These are phyloP conservation scores for Liodrosophila aerea DNA, from an alignment of 2,888 invertebrate species.

Conservation along the genomic window DNA sequence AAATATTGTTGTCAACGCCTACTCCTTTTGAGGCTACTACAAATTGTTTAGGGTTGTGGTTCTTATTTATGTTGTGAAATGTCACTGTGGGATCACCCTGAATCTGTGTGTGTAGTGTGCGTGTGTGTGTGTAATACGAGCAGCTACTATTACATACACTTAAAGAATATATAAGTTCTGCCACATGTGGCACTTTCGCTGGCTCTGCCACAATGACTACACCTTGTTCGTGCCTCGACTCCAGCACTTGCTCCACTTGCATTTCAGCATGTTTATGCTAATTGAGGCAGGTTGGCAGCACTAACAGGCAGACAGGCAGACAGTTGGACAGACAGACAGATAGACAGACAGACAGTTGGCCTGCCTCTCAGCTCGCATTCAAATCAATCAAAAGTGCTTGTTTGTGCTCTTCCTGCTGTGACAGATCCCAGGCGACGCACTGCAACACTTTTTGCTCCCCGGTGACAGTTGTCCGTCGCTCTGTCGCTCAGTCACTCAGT, in stretches of 20 bases:
- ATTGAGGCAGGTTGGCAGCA: conserved; percentile 72
- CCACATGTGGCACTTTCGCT: conserved; percentile 66
- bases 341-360: too few species aligned
- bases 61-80: conserved; percentile 67
- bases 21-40: conserved; percentile 47
- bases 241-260: conserved; percentile 65
- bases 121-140: conserved; percentile 37
- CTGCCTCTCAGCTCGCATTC: conserved; percentile 38
- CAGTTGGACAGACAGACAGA: too few species aligned
- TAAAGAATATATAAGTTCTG: conserved; percentile 24
- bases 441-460: conserved; percentile 47
- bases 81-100: conserved; percentile 36
- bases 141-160: conserved; percentile 9
- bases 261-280: conserved; percentile 71
- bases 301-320: too few species aligned
- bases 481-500: background rate
- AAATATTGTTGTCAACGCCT: conserved; percentile 56
- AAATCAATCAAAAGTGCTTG: conserved; percentile 71
- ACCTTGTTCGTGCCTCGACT: too few species aligned
- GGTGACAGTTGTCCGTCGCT: conserved; percentile 27
- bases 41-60: conserved; percentile 40
- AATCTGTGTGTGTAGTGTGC: conserved; percentile 11
- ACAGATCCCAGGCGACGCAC: conserved; percentile 49
- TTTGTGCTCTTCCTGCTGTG: conserved; percentile 65
- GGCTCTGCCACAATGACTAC: conserved; percentile 30